phyloP scores from a whole-genome alignment of 2,113 vertebrate species.

The Nerophis lumbriciformis region DNA sequence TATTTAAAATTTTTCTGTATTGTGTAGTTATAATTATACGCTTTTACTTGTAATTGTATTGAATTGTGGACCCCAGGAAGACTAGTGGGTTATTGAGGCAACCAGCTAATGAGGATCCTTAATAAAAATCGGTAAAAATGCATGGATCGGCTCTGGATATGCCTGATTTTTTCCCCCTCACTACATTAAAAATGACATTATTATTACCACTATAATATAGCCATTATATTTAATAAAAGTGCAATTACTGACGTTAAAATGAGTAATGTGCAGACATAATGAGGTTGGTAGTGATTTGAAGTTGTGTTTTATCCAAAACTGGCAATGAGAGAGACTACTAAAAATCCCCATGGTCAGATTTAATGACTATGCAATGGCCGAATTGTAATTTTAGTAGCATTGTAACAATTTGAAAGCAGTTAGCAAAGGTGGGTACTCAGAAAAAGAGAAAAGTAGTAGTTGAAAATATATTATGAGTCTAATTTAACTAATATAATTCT shows the following conservation, averaged over 20 bases:
- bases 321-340: neutral
- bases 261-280: constrained; percentile 7
- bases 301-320: neutral
- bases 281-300: neutral
- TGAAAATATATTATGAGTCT: neutral
- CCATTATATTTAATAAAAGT: neutral
- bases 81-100: too few relatives aligned
- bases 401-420: too few relatives aligned
- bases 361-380: neutral
- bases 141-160: neutral
- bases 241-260: neutral
- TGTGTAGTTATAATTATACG: too few relatives aligned
- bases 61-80: too few relatives aligned
- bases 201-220: neutral
- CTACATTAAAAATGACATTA: neutral
- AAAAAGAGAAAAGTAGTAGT: neutral
- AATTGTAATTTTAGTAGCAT: neutral
- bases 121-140: too few relatives aligned
- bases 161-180: neutral
- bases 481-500: neutral
- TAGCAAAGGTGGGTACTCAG: neutral
- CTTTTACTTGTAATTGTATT: too few relatives aligned
- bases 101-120: too few relatives aligned
- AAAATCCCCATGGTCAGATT: neutral
- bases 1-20: too few relatives aligned